phyloP scores from a whole-genome alignment of 2,797 vertebrate genomes.

The Gadopsis bispinosus region DNA sequence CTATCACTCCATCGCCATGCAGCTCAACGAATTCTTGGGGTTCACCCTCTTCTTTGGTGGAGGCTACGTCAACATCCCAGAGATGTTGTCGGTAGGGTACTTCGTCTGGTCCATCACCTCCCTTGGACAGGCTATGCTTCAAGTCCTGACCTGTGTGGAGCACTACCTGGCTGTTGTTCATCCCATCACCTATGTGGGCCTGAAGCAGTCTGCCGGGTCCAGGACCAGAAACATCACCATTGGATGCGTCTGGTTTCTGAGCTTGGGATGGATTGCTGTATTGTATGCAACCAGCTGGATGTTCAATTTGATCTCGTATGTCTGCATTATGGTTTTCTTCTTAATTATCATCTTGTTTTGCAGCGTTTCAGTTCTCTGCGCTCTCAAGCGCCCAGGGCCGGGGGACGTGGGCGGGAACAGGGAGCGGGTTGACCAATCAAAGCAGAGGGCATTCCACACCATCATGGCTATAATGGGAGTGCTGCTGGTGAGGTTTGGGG shows the following conservation, averaged over 20 bases:
- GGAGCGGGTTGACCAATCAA: conserved; percentile 22
- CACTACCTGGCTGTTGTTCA: conserved; percentile 40
- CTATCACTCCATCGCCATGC: conserved; percentile 19
- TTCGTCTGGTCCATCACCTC: rapidly evolving
- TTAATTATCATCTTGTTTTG: conserved; percentile 14
- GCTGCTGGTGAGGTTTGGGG: conserved; percentile 7
- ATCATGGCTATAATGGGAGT: conserved; percentile 7
- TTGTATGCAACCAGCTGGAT: rapidly evolving
- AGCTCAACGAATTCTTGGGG: background rate
- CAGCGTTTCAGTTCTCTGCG: conserved; percentile 35
- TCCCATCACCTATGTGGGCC: conserved; percentile 32
- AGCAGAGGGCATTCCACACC: conserved; percentile 31
- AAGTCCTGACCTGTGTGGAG: conserved; percentile 45
- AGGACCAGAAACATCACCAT: conserved; percentile 7
- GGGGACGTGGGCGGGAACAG: conserved; percentile 1
- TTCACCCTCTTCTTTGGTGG: rapidly evolving
- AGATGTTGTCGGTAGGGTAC: rapidly evolving
- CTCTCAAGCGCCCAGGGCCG: conserved; percentile 31
- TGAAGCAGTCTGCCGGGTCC: background rate
- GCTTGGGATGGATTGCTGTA: background rate
- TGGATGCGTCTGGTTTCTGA: conserved; percentile 27
- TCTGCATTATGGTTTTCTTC: too few relatives aligned
- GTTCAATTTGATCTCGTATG: rapidly evolving
- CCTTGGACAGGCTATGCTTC: background rate
- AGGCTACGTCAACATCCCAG: rapidly evolving